Base-by-base conservation (phyloP, 2,113 vertebrate genomes). In the Ptyas mucosa region DNA sequence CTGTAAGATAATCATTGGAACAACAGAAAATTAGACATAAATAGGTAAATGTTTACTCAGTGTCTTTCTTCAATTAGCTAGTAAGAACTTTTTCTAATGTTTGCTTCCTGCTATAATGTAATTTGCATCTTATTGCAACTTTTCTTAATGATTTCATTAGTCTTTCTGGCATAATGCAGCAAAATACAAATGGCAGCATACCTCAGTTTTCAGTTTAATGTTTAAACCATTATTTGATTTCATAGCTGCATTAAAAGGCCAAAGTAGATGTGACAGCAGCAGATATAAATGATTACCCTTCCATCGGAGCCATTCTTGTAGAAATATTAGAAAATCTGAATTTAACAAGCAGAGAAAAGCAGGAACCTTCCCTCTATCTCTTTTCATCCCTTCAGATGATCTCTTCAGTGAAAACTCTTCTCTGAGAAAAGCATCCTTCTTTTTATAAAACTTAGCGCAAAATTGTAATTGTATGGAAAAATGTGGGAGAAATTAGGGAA, bases 191-290 rank as follows among this genome's bases (percentile, higher is more conserved):
- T 0, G 0, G 88, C 43, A 90, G 29, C 7, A 52, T 18, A 89
- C 3, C 85, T 91, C 51, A 88, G 54, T 58, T 0, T 61, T 89
- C 93, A 94, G 58, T 34, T 46, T 20, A 85, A 92, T 29, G 21
- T 61, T 46, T n/a, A 92, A 91, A 90, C 61, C 0, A 46, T 93
- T 11, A 69, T 94, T 93, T 95, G 89, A 94, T 89, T 92, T 93
- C 12, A 39, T 10, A 52, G 46, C 29, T 69, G 61, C 61, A 69
- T 26, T 34, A 75, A 90, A 90, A 39, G 46, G 29, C 58, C 58
- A 52, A 69, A 90, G 26, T 53, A 52, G 26, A 90, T 26, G 5
- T 90, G 29, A 75, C 29, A 34, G 26, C 49, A 23, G 89, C 49
- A 24, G 5, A 52, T 75, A 34, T 20, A 52, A 75, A 5, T 53